phyloP scores from a whole-genome alignment of 2,113 vertebrate species.

The Ailuropoda melanoleuca region DNA sequence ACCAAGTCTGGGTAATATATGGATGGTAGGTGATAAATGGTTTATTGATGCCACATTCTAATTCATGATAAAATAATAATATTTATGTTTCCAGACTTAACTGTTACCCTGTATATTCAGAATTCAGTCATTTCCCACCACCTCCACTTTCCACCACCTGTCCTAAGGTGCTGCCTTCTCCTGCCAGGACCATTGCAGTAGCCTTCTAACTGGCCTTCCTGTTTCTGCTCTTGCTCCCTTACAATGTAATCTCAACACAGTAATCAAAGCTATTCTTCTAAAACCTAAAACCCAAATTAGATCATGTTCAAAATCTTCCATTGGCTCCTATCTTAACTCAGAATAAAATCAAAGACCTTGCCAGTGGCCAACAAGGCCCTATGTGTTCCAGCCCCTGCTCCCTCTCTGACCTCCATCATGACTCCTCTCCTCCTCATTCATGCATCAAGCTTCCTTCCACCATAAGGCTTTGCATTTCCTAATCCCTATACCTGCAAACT shows the following conservation, averaged over 20 bases:
- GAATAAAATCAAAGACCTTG: neutral
- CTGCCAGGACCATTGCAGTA: neutral
- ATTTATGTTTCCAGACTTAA: neutral
- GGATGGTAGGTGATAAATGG: neutral
- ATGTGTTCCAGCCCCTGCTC: neutral
- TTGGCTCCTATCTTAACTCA: neutral
- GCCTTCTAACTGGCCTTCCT: neutral
- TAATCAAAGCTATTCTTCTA: neutral
- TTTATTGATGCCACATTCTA: neutral
- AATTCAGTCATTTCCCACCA: neutral
- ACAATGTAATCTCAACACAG: neutral
- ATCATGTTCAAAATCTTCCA: neutral
- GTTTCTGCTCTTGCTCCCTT: neutral
- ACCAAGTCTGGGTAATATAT: neutral
- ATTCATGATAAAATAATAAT: neutral
- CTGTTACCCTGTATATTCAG: neutral
- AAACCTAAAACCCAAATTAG: constrained; percentile 12
- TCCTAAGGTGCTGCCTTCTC: neutral
- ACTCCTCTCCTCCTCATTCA: neutral
- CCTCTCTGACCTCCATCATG: neutral
- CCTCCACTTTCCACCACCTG: neutral
- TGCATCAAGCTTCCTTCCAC: neutral
- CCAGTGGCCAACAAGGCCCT: neutral
- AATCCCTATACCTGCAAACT: neutral
- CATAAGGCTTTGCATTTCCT: neutral